Conservation (phyloP, 2,888 invertebrate species). For the Drosophila tripunctata region DNA sequence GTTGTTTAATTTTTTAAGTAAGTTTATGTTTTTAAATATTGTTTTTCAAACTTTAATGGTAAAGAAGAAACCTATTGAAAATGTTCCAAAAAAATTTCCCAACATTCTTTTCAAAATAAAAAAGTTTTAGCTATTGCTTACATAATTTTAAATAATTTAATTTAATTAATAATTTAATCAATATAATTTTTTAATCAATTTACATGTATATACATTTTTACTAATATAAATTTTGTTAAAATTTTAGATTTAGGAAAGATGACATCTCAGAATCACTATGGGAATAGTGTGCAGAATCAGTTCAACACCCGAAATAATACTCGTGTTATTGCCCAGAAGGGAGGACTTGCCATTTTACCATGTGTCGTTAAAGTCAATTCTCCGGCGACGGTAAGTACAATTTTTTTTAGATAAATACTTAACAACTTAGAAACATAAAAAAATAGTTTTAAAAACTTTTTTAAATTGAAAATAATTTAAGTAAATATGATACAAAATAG, state of each 20-base stretch:
- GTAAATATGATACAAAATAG: no score
- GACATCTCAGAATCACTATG: conserved; percentile 83
- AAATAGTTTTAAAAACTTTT: no score
- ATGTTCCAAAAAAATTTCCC: not conserved
- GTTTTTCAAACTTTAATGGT: no score
- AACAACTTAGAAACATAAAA: no score
- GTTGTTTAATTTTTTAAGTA: no score
- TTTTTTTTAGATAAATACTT: not conserved
- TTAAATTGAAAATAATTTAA: no score
- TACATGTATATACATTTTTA: no score
- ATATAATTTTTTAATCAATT: not conserved
- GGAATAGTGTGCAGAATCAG: conserved; percentile 79
- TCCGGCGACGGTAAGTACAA: conserved; percentile 82
- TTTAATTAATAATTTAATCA: not conserved
- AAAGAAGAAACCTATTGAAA: not conserved
- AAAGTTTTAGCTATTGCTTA: no score
- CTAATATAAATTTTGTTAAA: not conserved
- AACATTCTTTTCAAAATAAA: no score
- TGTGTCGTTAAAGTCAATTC: conserved; percentile 84
- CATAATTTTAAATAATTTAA: not conserved
- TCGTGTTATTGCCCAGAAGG: conserved; percentile 83
- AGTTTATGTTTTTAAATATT: no score
- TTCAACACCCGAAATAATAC: conserved; percentile 84
- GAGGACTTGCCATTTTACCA: conserved; percentile 83
- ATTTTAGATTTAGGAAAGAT: conserved; percentile 82